Evolutionary conservation across 64 coral and sea anemone genomes (phyloP).

Genomic region (Montipora efflorescens): DNA sequence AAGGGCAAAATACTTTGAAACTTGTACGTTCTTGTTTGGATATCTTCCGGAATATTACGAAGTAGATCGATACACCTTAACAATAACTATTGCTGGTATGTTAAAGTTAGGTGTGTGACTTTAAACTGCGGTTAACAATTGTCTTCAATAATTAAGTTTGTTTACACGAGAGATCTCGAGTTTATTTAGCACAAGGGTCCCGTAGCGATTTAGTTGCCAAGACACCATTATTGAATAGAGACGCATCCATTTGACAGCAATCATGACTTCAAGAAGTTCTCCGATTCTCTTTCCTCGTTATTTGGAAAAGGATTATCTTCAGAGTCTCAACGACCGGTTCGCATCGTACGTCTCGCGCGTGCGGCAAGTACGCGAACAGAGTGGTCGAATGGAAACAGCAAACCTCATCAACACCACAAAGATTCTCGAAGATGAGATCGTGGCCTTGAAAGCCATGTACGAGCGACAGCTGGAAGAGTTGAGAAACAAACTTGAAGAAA

Average conservation of each 20-base stretch:
- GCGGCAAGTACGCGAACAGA: slow-evolving; percentile 97
- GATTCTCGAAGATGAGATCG: slow-evolving; percentile 94
- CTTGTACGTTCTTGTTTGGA: no score
- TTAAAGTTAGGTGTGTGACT: not conserved
- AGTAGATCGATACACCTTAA: not conserved
- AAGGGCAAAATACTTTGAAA: not conserved
- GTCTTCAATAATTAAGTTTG: slow-evolving; percentile 75
- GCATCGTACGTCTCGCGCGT: slow-evolving; percentile 94
- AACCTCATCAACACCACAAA: slow-evolving; percentile 96
- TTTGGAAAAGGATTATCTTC: slow-evolving; percentile 89
- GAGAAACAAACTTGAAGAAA: slow-evolving; percentile 88
- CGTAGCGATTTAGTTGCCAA: slow-evolving; percentile 29
- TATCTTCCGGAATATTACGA: not conserved
- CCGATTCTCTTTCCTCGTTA: slow-evolving; percentile 78
- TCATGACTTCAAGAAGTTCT: slow-evolving; percentile 54
- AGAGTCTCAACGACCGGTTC: slow-evolving; percentile 97
- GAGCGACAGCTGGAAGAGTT: slow-evolving; percentile 92
- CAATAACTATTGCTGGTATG: not conserved
- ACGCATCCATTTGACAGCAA: not conserved
- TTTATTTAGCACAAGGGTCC: slow-evolving; percentile 22
- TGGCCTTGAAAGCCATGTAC: slow-evolving; percentile 92
- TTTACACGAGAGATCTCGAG: slow-evolving; percentile 15
- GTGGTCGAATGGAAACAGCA: slow-evolving; percentile 83
- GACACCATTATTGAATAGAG: not conserved
- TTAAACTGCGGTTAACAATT: slow-evolving; percentile 44